Conservation (phyloP, 2,113 vertebrate species). For the human region DNA sequence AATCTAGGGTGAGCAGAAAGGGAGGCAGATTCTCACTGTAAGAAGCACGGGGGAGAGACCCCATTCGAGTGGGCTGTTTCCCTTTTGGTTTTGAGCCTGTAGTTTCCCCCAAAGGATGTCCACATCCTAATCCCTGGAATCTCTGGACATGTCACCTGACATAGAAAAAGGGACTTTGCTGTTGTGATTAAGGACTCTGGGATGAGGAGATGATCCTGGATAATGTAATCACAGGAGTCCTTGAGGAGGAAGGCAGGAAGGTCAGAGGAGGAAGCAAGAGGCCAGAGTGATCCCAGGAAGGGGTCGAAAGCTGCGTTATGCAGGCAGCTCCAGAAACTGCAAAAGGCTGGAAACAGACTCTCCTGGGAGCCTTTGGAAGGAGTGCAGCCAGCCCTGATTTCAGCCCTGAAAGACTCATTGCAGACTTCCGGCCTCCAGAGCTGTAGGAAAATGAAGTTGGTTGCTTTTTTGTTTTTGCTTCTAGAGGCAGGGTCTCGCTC, state of each 20-base stretch:
- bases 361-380: neutral
- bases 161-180: accelerated
- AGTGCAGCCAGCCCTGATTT: neutral
- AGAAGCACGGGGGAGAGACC: accelerated
- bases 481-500: too few relatives aligned
- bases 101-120: neutral
- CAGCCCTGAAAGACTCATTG: accelerated
- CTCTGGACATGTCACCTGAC: neutral
- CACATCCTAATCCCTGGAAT: too few relatives aligned
- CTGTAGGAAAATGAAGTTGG: too few relatives aligned
- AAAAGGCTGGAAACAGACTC: neutral
- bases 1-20: neutral
- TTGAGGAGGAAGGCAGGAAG: neutral
- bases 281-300: neutral
- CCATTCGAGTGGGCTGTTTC: accelerated
- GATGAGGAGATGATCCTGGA: accelerated
- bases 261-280: neutral
- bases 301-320: neutral
- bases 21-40: accelerated
- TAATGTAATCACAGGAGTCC: accelerated
- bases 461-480: too few relatives aligned
- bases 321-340: neutral
- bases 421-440: neutral
- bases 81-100: neutral
- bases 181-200: accelerated